A percentile compares a stretch with the other conserved stretches of the same genome.
Conservation (phyloP, 53 echinoderm and acorn worm genomes). For the Antedon mediterranea region DNA sequence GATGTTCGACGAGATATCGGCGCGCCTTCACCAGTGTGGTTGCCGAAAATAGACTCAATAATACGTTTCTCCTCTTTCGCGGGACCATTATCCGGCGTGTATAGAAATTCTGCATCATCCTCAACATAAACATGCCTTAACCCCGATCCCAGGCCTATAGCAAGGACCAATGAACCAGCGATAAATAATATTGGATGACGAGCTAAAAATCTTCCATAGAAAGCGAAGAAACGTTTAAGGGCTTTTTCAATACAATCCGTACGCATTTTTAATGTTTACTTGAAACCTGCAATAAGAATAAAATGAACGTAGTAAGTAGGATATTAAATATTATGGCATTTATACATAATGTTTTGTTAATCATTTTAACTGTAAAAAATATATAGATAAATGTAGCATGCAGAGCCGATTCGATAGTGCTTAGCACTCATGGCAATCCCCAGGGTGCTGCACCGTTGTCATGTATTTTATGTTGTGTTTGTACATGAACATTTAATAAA, state of each 20-base stretch:
- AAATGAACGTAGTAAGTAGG: no score
- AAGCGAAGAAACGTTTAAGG: constrained; percentile 27
- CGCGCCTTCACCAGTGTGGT: constrained; percentile 4
- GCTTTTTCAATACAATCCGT: constrained; percentile 32
- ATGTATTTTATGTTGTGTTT: no score
- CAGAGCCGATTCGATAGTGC: no score
- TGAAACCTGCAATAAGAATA: no score
- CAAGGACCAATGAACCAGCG: constrained; percentile 24
- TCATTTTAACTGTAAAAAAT: no score
- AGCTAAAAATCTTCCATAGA: constrained; percentile 56
- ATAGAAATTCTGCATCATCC: constrained; percentile 14
- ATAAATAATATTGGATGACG: constrained; percentile 45
- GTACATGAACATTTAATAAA: no score
- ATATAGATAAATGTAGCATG: no score
- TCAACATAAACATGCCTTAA: constrained; percentile 9
- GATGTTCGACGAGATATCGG: neutral
- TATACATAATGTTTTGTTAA: no score
- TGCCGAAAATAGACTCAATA: constrained; percentile 14
- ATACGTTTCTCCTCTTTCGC: constrained; percentile 12
- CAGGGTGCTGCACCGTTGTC: no score
- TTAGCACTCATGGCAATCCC: no score
- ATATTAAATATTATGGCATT: no score
- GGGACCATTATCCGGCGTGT: constrained; percentile 19
- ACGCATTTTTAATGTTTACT: no score
- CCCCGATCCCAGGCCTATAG: constrained; percentile 31